Evolutionary conservation across 2,888 invertebrate species (phyloP).

Genomic region (Ochropleura plecta): DNA sequence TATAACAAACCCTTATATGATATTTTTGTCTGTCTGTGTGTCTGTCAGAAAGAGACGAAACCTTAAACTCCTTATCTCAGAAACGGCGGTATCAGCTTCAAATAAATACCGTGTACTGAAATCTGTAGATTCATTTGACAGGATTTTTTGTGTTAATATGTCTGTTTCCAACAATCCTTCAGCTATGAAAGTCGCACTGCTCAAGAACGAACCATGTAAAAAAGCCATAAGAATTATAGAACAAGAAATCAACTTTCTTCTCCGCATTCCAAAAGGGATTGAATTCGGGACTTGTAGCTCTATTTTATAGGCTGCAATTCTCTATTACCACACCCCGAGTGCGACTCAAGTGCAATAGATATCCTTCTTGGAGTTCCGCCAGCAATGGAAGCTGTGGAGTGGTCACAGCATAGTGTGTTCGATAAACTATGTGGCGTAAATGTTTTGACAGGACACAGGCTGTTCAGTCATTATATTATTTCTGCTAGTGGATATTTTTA

Average conservation of each 20-base stretch:
- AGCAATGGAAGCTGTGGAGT: not conserved
- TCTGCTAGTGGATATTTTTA: too few relatives aligned
- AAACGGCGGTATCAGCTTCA: too few relatives aligned
- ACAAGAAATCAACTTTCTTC: not conserved
- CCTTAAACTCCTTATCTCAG: too few relatives aligned
- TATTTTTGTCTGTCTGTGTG: too few relatives aligned
- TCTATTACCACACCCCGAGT: slow-evolving; percentile 27
- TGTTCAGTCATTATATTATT: not conserved
- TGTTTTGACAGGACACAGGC: slow-evolving; percentile 15
- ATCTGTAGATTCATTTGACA: too few relatives aligned
- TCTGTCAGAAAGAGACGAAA: too few relatives aligned
- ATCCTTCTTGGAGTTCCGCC: slow-evolving; percentile 39
- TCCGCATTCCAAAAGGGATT: slow-evolving; percentile 5
- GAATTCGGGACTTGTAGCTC: slow-evolving; percentile 16
- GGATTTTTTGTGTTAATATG: too few relatives aligned
- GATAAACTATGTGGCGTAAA: slow-evolving; percentile 4
- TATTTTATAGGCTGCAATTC: slow-evolving; percentile 29
- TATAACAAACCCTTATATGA: too few relatives aligned
- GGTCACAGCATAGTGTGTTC: not conserved
- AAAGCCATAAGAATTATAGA: not conserved
- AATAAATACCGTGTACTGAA: too few relatives aligned
- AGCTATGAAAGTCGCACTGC: too few relatives aligned
- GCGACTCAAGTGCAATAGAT: slow-evolving; percentile 36
- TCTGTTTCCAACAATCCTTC: too few relatives aligned
- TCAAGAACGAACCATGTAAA: too few relatives aligned